These are phyloP conservation scores for Anoplophora glabripennis DNA, from an alignment of 1,140 invertebrate species.

Conservation along the genomic window DNA sequence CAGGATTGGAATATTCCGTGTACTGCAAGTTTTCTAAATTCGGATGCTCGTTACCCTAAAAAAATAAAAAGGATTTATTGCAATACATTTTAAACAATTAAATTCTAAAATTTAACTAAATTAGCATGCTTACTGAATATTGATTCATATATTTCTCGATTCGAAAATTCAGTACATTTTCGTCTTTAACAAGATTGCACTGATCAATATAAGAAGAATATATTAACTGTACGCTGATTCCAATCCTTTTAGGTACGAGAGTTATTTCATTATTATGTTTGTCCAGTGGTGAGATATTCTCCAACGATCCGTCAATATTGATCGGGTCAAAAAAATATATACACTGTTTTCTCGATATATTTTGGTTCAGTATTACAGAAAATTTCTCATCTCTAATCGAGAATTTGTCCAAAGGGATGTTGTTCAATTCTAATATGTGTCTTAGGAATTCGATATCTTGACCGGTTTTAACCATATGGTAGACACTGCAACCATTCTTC, in stretches of 20 bases:
- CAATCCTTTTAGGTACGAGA: constrained; percentile 2
- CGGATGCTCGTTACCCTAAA: constrained; percentile 34
- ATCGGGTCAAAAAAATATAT: constrained; percentile 22
- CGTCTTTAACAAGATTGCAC: constrained; percentile 31
- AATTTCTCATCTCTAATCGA: constrained; percentile 41
- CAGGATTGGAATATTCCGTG: constrained; percentile 23
- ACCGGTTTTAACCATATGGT: constrained; percentile 33
- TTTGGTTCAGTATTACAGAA: neutral
- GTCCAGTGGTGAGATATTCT: neutral
- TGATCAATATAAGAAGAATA: constrained; percentile 27
- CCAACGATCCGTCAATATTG: constrained; percentile 26
- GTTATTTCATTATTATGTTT: neutral
- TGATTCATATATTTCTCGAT: constrained; percentile 31
- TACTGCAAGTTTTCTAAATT: constrained; percentile 29
- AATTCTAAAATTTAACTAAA: neutral
- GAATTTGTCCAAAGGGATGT: constrained; percentile 40
- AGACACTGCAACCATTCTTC: constrained; percentile 44
- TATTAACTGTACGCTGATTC: constrained; percentile 20
- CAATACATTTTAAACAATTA: neutral
- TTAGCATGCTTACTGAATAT: constrained; percentile 26
- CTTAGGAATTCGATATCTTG: constrained; percentile 47
- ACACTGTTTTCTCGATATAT: neutral
- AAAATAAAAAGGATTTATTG: constrained; percentile 2
- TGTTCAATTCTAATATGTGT: constrained; percentile 46
- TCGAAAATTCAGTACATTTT: constrained; percentile 32